Base-by-base conservation (phyloP, 1,140 invertebrate species). In the Leptopilina boulardi region DNA sequence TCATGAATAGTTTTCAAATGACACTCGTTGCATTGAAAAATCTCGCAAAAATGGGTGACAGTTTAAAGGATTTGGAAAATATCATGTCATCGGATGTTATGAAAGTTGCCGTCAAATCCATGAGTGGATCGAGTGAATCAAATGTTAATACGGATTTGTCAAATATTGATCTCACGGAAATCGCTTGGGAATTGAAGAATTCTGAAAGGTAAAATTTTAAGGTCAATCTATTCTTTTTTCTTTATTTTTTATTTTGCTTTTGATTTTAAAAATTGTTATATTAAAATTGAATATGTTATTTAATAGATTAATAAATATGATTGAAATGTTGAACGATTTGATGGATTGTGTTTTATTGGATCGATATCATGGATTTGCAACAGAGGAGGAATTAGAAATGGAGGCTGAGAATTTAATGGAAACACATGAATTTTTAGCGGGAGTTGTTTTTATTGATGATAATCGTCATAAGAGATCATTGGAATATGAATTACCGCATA, bases 271-370 rank as follows among this genome's bases (percentile, higher is more conserved):
- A n/a, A n/a, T n/a, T n/a, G n/a, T n/a, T n/a, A n/a, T 38, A 38
- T 38, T 38, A 38, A 38, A 38, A 38, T 38, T 38, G 34, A 38
- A 9, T 4, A 38, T 38, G n/a, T n/a, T n/a, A n/a, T n/a, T 38
- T 38, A 38, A 38, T 13, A 84, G 82, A 73, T 71, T 88, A n/a
- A 80, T 87, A 21, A 79, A 84, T 5, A 90, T 89, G 87, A 82
- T 89, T 18, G 85, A 77, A 13, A 87, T 85, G 85, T 73, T 92
- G 23, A 89, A 90, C 19, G 87, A 93, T 78, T 86, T 94, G 26
- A 87, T 94, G 74, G 92, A 91, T 56, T 94, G 94, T 80, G 90
- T 94, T 18, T 91, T 92, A 21, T 86, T 93, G 51, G 89, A 94
- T 89, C 91, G 94, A 34, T 92, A 94, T 76, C 85, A 87, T 72